phyloP scores from a whole-genome alignment of 2,888 invertebrate species.

The Drosophila pegasa region DNA sequence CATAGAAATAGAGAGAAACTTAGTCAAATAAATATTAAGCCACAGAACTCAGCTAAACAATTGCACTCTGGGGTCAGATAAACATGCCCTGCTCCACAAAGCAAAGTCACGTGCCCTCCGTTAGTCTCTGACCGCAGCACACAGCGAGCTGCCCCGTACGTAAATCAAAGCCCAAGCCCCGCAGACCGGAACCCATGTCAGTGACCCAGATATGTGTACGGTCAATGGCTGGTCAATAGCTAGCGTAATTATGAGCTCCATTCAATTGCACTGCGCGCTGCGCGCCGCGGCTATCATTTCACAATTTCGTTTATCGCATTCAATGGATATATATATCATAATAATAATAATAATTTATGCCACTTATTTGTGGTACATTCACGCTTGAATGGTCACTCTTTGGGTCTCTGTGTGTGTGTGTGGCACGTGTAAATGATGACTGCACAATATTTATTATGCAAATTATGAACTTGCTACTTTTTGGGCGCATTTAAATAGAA shows the following conservation, averaged over 20 bases:
- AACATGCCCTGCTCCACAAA: constrained; percentile 27
- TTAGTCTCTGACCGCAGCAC: constrained; percentile 11
- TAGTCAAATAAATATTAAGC: background rate
- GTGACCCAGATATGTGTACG: constrained; percentile 43
- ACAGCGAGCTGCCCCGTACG: constrained; percentile 4
- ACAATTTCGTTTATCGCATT: constrained; percentile 23
- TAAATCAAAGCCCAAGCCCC: constrained; percentile 49
- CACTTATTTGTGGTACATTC: constrained; percentile 56
- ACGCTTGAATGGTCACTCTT: constrained; percentile 39
- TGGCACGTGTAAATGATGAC: constrained; percentile 33
- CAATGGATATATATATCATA: constrained; percentile 45
- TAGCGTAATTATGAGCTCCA: constrained; percentile 45
- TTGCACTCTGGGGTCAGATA: constrained; percentile 49
- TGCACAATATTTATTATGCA: constrained; percentile 52
- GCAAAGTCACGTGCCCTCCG: constrained; percentile 42
- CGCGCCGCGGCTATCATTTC: constrained; percentile 9
- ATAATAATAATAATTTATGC: constrained; percentile 60
- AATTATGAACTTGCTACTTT: constrained; percentile 38
- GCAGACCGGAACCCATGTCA: constrained; percentile 36
- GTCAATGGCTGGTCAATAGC: constrained; percentile 35
- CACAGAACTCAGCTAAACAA: background rate
- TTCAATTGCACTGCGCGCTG: constrained; percentile 1
- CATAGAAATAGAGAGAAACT: constrained; percentile 26
- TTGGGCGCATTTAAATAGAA: constrained; percentile 25
- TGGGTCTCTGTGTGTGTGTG: background rate